Evolutionary conservation across 1,140 invertebrate genomes (phyloP).

Genomic region (Heterodera schachtii): DNA sequence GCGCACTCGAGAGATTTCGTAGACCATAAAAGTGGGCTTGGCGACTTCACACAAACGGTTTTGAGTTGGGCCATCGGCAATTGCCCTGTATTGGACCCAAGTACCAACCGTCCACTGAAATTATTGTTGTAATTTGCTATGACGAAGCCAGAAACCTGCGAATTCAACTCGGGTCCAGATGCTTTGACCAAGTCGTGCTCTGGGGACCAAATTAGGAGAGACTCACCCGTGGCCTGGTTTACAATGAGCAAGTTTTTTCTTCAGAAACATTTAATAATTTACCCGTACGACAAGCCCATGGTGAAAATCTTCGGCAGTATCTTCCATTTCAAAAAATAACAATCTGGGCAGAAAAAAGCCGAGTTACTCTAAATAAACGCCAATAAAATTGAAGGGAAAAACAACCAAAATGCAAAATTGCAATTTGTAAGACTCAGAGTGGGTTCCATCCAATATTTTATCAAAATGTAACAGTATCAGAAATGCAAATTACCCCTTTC

Average conservation of each 20-base stretch:
- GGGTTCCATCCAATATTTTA: too few relatives aligned
- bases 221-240: slow-evolving; percentile 1
- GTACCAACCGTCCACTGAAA: slow-evolving; percentile 21
- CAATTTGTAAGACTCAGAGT: too few relatives aligned
- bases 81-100: slow-evolving; percentile 27
- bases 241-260: too few relatives aligned
- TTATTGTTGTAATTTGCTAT: background rate
- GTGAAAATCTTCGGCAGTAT: too few relatives aligned
- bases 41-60: background rate
- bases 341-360: too few relatives aligned
- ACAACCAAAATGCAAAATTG: background rate
- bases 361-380: too few relatives aligned
- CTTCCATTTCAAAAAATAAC: too few relatives aligned
- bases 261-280: too few relatives aligned
- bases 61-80: background rate
- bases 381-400: slow-evolving; percentile 4
- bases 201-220: slow-evolving; percentile 1
- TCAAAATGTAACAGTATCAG: too few relatives aligned
- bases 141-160: background rate
- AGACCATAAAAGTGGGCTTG: background rate
- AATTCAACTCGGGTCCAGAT: background rate
- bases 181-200: slow-evolving; percentile 25
- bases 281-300: too few relatives aligned
- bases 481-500: too few relatives aligned
- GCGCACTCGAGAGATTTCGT: background rate